A percentile compares a stretch with the other conserved stretches of the same genome.
Evolutionary conservation across 2,797 vertebrate genomes (phyloP).

Genomic region (Diglossa cyanea): DNA sequence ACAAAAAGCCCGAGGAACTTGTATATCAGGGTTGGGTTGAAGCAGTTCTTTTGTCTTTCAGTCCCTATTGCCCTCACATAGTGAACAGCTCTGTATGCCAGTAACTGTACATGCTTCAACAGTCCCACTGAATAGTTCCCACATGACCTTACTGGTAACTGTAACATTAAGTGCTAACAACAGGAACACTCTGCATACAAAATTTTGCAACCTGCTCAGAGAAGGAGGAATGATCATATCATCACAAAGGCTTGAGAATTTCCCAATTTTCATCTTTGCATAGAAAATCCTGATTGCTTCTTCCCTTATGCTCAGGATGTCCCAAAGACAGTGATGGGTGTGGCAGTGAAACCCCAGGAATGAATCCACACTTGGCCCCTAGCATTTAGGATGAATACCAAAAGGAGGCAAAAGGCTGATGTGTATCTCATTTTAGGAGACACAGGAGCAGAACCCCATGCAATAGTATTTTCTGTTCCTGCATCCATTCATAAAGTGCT

Average conservation of each 20-base stretch:
- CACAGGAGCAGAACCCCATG: not conserved
- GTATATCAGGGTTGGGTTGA: not conserved
- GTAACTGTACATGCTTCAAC: not conserved
- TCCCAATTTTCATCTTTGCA: not conserved
- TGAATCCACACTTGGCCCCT: not conserved
- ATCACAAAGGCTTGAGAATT: not conserved
- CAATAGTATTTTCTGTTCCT: not conserved
- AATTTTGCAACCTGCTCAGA: not conserved
- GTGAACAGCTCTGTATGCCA: not conserved
- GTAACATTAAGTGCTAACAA: not conserved
- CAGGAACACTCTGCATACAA: not conserved
- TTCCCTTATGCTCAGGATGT: not conserved
- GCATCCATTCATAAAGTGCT: rapidly evolving
- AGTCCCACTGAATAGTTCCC: not conserved
- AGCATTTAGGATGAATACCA: not conserved
- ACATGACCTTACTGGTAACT: not conserved
- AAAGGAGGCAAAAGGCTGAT: not conserved
- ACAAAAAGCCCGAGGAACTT: not conserved
- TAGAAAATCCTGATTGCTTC: not conserved
- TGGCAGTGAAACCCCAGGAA: not conserved
- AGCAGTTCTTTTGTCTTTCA: not conserved
- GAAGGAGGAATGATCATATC: not conserved
- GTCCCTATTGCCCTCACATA: not conserved
- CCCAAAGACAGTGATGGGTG: rapidly evolving
- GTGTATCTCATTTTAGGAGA: not conserved